Evolutionary conservation across 2,888 invertebrate genomes (phyloP).

Genomic region (Sisyra nigra): DNA sequence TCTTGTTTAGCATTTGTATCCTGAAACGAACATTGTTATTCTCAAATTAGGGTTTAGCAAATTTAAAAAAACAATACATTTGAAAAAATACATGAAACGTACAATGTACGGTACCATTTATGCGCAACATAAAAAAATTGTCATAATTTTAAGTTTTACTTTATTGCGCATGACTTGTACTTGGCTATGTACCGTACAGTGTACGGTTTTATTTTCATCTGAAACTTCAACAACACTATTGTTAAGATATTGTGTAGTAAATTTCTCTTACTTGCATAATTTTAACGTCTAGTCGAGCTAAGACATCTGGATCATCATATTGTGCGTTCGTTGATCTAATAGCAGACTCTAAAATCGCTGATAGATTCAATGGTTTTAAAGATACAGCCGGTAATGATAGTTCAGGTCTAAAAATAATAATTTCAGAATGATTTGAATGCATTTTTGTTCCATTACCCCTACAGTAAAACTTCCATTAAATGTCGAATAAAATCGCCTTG

Average conservation of each 20-base stretch:
- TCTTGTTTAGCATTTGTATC: conserved; percentile 41
- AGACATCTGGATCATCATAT: conserved; percentile 80
- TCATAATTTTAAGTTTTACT: no score
- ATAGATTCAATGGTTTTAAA: conserved; percentile 76
- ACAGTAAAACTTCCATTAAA: conserved; percentile 83
- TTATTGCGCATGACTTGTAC: no score
- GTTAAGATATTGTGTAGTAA: neutral
- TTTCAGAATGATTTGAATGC: no score
- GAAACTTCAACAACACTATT: no score
- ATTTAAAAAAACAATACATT: no score
- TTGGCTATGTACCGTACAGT: no score
- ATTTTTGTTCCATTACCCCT: conserved; percentile 11
- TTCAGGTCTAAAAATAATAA: conserved; percentile 47
- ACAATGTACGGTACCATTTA: no score
- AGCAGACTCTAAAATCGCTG: conserved; percentile 69
- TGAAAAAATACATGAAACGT: no score
- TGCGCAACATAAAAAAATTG: no score
- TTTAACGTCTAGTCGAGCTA: conserved; percentile 73
- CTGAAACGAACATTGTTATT: conserved; percentile 20
- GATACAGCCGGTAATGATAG: conserved; percentile 73
- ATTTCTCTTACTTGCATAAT: conserved; percentile 29
- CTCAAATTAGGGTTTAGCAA: no score
- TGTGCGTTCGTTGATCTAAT: conserved; percentile 87
- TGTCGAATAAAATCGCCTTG: conserved; percentile 95
- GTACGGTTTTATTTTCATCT: neutral